Percentiles rank a stretch among this genome's conserved stretches.
phyloP scores from a whole-genome alignment of 1,140 invertebrate species.

The Zaprionus gabonicus region DNA sequence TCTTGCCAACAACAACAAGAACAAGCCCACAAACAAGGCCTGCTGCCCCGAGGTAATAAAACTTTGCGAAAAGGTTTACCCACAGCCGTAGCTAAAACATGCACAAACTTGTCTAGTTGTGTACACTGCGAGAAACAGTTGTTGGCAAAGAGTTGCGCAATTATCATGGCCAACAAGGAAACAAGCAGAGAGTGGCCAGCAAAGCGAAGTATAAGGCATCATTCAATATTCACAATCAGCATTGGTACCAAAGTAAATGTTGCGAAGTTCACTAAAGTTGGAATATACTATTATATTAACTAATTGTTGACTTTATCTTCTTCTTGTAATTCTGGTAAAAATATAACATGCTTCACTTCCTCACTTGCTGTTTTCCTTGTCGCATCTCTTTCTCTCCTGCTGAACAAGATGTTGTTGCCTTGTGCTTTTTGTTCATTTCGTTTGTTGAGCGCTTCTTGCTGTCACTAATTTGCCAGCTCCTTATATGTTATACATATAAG shows the following conservation, averaged over 20 bases:
- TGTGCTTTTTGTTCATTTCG: not conserved
- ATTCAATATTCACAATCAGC: too few relatives aligned
- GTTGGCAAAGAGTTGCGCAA: not conserved
- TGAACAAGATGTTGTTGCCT: not conserved
- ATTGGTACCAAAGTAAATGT: too few relatives aligned
- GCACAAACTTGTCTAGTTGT: not conserved
- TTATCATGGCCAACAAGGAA: slow-evolving; percentile 2
- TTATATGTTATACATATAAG: not conserved
- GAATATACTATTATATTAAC: too few relatives aligned
- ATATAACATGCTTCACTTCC: too few relatives aligned
- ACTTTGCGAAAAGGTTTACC: slow-evolving; percentile 52
- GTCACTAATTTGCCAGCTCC: not conserved
- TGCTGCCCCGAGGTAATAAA: slow-evolving; percentile 52
- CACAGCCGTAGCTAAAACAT: not conserved
- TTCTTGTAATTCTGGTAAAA: too few relatives aligned
- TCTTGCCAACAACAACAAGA: slow-evolving; percentile 19
- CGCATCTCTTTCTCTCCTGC: not conserved
- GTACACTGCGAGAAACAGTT: slow-evolving; percentile 4
- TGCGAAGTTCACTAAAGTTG: too few relatives aligned
- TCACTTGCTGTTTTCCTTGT: too few relatives aligned
- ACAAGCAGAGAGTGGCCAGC: too few relatives aligned
- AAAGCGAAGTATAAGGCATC: too few relatives aligned
- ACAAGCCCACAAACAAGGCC: slow-evolving; percentile 6
- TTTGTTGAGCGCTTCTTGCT: not conserved
- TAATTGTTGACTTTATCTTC: too few relatives aligned